phyloP scores from a whole-genome alignment of 2,888 invertebrate species.

The Entomobrya multifasciata region DNA sequence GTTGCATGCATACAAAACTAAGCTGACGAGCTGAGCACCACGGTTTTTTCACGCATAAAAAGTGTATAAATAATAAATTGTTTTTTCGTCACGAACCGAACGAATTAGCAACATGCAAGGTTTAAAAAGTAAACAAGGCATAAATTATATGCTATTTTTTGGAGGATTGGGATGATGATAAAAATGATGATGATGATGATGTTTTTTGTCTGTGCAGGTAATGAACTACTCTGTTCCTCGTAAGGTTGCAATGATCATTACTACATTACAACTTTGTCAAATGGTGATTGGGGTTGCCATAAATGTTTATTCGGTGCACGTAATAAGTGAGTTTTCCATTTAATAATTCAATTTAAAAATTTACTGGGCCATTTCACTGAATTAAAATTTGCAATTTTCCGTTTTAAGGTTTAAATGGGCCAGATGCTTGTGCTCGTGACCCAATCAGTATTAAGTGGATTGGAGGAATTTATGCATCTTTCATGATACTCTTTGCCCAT shows the following conservation, averaged over 20 bases:
- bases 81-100: slow-evolving; percentile 6
- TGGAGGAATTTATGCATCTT: slow-evolving; percentile 64
- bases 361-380: background rate
- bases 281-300: slow-evolving; percentile 97
- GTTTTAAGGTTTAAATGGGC: slow-evolving; percentile 61
- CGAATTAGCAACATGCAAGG: background rate
- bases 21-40: background rate
- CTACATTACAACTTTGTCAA: slow-evolving; percentile 93
- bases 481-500: slow-evolving; percentile 66
- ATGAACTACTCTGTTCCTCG: slow-evolving; percentile 92
- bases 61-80: background rate
- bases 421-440: slow-evolving; percentile 70
- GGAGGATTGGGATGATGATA: too few relatives aligned
- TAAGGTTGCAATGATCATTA: slow-evolving; percentile 93
- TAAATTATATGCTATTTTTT: background rate
- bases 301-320: slow-evolving; percentile 82
- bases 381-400: background rate
- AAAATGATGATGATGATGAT: too few relatives aligned
- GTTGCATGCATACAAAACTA: background rate
- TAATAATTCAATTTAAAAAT: background rate
- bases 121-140: background rate
- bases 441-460: slow-evolving; percentile 73
- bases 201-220: slow-evolving; percentile 83
- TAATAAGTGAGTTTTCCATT: slow-evolving; percentile 55
- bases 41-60: slow-evolving; percentile 1